phyloP scores from a whole-genome alignment of 2,113 vertebrate species.

The Circaetus cinerascens region DNA sequence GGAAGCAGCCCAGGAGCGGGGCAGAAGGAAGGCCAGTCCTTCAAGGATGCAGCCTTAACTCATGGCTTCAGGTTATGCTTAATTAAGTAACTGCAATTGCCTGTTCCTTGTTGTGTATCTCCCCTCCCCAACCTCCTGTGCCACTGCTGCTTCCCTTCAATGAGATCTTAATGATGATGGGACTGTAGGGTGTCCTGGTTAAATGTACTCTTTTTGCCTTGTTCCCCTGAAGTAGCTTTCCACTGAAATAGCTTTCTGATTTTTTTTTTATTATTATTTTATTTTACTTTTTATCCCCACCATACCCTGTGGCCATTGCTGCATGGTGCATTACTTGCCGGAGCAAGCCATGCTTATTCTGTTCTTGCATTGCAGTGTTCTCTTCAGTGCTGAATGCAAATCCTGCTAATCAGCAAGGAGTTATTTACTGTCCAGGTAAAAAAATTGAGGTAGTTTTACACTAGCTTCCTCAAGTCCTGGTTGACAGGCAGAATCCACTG shows the following conservation, averaged over 20 bases:
- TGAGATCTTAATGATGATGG: not conserved
- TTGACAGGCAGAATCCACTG: not conserved
- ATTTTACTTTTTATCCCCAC: not conserved
- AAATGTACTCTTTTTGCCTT: not conserved
- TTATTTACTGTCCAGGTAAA: not conserved
- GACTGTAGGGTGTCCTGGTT: not conserved
- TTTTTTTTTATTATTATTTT: not conserved
- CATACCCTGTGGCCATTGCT: not conserved
- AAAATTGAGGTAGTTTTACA: not conserved
- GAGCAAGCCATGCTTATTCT: not conserved
- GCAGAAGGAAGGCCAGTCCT: not conserved
- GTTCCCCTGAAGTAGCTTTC: not conserved
- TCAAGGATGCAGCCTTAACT: not conserved
- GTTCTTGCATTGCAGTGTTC: not conserved
- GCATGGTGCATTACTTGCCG: not conserved
- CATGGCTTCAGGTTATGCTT: not conserved
- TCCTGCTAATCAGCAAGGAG: not conserved
- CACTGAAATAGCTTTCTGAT: not conserved
- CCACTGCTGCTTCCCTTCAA: not conserved
- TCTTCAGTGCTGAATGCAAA: not conserved
- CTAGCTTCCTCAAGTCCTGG: not conserved
- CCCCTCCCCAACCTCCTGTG: not conserved
- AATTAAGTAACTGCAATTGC: not conserved
- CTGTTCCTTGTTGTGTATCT: not conserved
- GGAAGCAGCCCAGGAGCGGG: fast-evolving